Evolutionary conservation across 2,113 vertebrate genomes (phyloP), one percentile per base, ranked within the genome.

Genomic region (Pseudorhombus dupliciocellatus): DNA sequence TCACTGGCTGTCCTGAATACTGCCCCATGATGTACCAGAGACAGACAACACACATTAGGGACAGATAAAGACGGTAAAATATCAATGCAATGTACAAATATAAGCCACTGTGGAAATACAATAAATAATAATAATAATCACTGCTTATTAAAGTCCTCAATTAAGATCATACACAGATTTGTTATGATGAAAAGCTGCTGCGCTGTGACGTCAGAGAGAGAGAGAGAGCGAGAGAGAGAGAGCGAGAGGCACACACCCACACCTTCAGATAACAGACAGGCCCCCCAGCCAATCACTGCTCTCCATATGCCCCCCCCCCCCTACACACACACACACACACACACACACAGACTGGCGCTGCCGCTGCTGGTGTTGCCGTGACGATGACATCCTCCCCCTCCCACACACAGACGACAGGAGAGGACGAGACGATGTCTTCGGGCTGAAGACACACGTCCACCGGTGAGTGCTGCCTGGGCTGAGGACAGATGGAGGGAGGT

Each of bases 341-440:
- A 6, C 42, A 40, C 42, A 46, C 42, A 46, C 77, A 30, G 40
- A 26, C 73, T 75, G 73, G 21, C 75, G 73, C n/a, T 80, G 77
- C 66, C 79, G 78, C 81, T 85, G 84, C 82, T 88, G 88, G 77
- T 85, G 85, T 85, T 89, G 85, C 83, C 62, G 84, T 88, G 80
- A 80, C 78, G 86, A 88, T 88, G 80, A 86, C 78, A 69, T 59
- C 84, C 80, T 67, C 65, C 88, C 56, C 70, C 74, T 79, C 24
- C 68, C 44, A 51, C 5, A 15, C 53, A 22, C 58, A 25, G 48
- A 52, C 66, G 31, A 34, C 9, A 12, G 75, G 40, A 75, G 66
- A 82, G 70, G 68, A n/a, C n/a, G n/a, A n/a, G n/a, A n/a, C n/a
- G n/a, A n/a, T n/a, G n/a, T n/a, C n/a, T n/a, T n/a, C n/a, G n/a